Evolutionary conservation across 2,113 vertebrate species (phyloP).

Genomic region (Cichladusa arquata): DNA sequence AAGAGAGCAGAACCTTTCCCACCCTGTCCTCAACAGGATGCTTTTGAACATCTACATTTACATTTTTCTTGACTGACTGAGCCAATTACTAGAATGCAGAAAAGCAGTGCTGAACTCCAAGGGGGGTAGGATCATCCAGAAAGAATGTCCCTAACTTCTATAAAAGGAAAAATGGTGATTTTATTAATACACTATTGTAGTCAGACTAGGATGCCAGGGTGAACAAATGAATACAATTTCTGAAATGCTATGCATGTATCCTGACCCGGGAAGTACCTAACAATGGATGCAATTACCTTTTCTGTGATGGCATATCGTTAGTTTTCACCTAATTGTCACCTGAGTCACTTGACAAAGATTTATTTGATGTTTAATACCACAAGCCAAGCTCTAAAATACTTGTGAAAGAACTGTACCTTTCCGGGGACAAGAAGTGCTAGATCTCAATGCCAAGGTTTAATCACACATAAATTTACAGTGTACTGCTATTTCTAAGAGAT

Average conservation of each 20-base stretch:
- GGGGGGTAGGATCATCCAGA: background rate
- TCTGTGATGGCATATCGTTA: slow-evolving; percentile 42
- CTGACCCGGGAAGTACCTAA: slow-evolving; percentile 62
- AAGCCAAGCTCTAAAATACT: slow-evolving; percentile 1
- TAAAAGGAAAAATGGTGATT: background rate
- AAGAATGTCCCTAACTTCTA: background rate
- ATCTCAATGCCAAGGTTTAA: background rate
- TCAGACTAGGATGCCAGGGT: slow-evolving; percentile 19
- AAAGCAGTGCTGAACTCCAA: slow-evolving; percentile 43
- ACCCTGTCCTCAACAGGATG: background rate
- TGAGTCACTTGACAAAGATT: slow-evolving; percentile 50
- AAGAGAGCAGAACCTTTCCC: background rate
- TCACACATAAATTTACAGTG: background rate
- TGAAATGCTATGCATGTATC: slow-evolving; percentile 25
- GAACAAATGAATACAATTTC: background rate
- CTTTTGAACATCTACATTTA: slow-evolving; percentile 43
- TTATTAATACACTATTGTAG: slow-evolving; percentile 38
- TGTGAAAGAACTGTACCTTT: background rate
- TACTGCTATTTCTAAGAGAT: background rate
- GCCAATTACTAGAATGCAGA: slow-evolving; percentile 11
- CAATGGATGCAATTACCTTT: slow-evolving; percentile 64
- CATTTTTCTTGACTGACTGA: slow-evolving; percentile 44
- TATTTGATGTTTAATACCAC: slow-evolving; percentile 32
- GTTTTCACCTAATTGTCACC: slow-evolving; percentile 68
- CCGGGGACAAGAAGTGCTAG: background rate